A percentile compares a stretch with the other conserved stretches of the same genome.
Evolutionary conservation across 1,140 invertebrate species (phyloP).

Genomic region (Sitodiplosis mosellana): DNA sequence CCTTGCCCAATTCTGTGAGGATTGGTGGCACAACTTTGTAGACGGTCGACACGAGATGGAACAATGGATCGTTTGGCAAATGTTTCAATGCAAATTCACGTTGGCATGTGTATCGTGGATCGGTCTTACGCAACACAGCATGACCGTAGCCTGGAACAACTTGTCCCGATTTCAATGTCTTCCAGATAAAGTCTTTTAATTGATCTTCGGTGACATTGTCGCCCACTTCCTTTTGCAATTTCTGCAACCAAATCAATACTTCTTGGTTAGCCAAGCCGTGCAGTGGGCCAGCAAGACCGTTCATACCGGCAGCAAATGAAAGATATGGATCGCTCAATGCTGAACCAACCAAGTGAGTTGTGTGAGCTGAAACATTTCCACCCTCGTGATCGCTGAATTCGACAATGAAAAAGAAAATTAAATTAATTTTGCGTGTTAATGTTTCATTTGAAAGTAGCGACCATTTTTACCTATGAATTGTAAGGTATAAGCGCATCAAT

Average conservation of each 20-base stretch:
- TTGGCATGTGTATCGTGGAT: conserved; percentile 82
- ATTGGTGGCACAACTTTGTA: conserved; percentile 91
- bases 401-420: conserved; percentile 10
- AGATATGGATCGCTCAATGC: conserved; percentile 90
- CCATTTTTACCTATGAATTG: conserved; percentile 59
- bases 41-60: conserved; percentile 80
- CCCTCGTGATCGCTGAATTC: conserved; percentile 74
- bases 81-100: conserved; percentile 90
- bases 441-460: neutral
- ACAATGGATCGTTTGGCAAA: conserved; percentile 77
- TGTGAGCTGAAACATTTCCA: conserved; percentile 90
- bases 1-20: conserved; percentile 79
- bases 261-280: conserved; percentile 95
- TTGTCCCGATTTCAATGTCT: conserved; percentile 75
- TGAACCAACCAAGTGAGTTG: conserved; percentile 85
- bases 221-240: conserved; percentile 60
- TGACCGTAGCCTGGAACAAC: conserved; percentile 96
- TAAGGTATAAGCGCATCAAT: conserved; percentile 85
- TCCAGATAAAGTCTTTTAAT: conserved; percentile 86
- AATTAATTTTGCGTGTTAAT: conserved; percentile 1
- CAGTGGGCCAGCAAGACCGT: conserved; percentile 85
- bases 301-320: conserved; percentile 84
- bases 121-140: conserved; percentile 90
- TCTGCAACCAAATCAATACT: conserved; percentile 70
- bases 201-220: conserved; percentile 69